Conservation (phyloP, 2,797 vertebrate genomes). For the Numenius phaeopus region DNA sequence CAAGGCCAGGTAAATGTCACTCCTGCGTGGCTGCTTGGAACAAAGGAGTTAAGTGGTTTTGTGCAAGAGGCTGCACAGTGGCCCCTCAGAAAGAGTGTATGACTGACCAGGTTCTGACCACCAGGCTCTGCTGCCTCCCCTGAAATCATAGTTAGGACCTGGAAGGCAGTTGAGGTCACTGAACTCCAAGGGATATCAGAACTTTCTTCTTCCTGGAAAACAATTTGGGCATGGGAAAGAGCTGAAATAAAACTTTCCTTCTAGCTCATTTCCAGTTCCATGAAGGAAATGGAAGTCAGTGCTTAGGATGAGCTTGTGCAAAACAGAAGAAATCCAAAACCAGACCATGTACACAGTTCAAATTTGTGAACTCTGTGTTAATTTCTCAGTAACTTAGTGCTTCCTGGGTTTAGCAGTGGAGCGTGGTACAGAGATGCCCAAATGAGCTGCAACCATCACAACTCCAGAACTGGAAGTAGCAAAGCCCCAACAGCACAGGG, state of each 20-base stretch:
- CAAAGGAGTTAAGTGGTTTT: not conserved
- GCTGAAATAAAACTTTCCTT: not conserved
- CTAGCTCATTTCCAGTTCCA: not conserved
- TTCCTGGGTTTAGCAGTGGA: not conserved
- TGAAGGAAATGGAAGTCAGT: not conserved
- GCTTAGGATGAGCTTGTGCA: not conserved
- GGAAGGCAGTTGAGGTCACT: not conserved
- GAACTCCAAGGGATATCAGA: not conserved
- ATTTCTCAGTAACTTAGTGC: not conserved
- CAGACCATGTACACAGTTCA: not conserved
- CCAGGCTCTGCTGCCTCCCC: not conserved
- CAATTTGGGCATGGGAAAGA: not conserved
- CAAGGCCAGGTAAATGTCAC: not conserved
- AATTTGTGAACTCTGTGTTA: not conserved
- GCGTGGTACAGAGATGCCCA: not conserved
- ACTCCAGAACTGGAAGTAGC: not conserved
- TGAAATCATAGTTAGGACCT: not conserved
- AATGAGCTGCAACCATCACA: not conserved
- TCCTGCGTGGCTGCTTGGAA: not conserved
- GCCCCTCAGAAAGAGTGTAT: not conserved
- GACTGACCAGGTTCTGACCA: not conserved
- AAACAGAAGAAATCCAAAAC: slow-evolving; percentile 34
- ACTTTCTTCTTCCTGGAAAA: not conserved
- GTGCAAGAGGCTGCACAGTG: not conserved
- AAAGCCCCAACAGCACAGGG: not conserved